These are phyloP conservation scores for Nephrotoma appendiculata DNA, from an alignment of 2,888 invertebrate species.

Conservation along the genomic window DNA sequence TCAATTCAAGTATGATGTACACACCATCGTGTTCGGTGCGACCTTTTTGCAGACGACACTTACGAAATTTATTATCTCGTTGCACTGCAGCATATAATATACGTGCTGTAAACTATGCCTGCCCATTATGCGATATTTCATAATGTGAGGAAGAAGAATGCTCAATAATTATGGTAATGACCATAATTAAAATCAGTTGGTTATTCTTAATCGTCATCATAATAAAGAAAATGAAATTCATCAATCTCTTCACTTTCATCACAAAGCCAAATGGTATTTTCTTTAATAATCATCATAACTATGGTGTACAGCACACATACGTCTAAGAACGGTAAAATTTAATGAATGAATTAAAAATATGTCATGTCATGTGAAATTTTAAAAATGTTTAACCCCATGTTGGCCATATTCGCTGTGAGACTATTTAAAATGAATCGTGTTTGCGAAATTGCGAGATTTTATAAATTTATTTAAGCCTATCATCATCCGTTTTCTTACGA, in stretches of 20 bases:
- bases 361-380: not conserved
- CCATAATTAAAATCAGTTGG: not conserved
- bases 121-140: not conserved
- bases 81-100: not conserved
- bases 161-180: not conserved
- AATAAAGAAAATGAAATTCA: not conserved
- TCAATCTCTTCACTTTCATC: not conserved
- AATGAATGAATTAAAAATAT: not conserved
- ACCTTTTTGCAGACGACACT: not conserved
- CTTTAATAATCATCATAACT: not conserved
- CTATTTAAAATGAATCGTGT: too few relatives aligned
- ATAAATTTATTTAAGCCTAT: too few relatives aligned
- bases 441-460: too few relatives aligned
- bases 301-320: not conserved
- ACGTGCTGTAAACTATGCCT: not conserved
- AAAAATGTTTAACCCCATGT: not conserved
- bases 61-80: not conserved
- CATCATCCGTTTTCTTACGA: too few relatives aligned
- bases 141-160: not conserved
- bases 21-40: not conserved
- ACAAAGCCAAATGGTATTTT: not conserved
- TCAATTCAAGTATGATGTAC: not conserved
- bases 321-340: not conserved
- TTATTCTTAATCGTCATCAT: not conserved
- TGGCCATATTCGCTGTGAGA: not conserved